Evolutionary conservation across 2,888 invertebrate species (phyloP), one percentile per base, ranked within the genome.

Genomic region (Seira sanloemensis): DNA sequence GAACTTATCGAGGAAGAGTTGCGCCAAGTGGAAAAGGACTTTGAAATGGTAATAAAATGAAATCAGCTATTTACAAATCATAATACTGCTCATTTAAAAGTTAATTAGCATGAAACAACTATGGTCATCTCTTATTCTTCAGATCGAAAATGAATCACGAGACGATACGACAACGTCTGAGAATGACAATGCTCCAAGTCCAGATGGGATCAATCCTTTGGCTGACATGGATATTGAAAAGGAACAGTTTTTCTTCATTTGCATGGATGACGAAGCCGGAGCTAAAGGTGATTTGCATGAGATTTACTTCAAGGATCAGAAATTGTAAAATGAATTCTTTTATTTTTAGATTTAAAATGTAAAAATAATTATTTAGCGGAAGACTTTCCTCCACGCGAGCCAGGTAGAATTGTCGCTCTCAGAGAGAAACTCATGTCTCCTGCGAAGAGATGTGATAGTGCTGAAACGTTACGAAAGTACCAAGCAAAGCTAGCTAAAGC

Each of bases 401-500:
- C 80, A 16, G 88, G 82, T 12, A 71, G 88, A 37, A 86, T 89
- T 66, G 80, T 88, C 16, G 81, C 87, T 5, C 82, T 87, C n/a
- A 66, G 87, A 23, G 87, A 88, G 62, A 89, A 89, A 27, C 74
- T 89, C n/a, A 81, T 89, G 86, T 88, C 88, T 1, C 89, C 89
- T 16, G 87, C 89, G 1, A 88, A 86, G 82, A 68, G 88, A 79
- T 87, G 87, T 87, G 87, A 88, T 91, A 12, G 90, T 91, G 58
- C 91, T 90, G 92, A 93, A 89, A 96, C 97, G 0, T 91, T 97
- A 21, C 92, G 93, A 85, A 92, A 93, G 83, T 96, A 97, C 89
- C 97, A 98, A 91, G 96, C 96, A 0, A 97, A 97, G 90, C 97
- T 98, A 90, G 96, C 96, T 0, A 94, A 96, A 84, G 99, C 99